A percentile compares a stretch with the other conserved stretches of the same genome.
These are phyloP conservation scores for Coturnix japonica DNA, from an alignment of 2,113 vertebrate genomes.

Conservation along the genomic window DNA sequence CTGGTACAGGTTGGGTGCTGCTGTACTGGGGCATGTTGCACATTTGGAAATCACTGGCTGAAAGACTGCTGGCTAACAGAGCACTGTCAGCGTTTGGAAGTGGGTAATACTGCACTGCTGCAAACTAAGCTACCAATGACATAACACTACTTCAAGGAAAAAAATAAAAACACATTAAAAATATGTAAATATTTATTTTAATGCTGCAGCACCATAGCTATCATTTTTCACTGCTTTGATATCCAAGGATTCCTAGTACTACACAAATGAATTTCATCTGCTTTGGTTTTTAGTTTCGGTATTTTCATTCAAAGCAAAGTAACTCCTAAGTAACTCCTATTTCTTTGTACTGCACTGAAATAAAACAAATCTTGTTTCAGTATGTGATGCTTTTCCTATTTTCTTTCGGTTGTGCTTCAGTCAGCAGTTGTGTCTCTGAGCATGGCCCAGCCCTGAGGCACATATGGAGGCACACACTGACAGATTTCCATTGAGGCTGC, in stretches of 20 bases:
- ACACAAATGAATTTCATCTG: conserved; percentile 32
- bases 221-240: conserved; percentile 55
- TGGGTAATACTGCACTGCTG: not conserved
- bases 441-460: not conserved
- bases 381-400: conserved; percentile 7
- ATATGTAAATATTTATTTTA: conserved; percentile 62
- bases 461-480: rapidly evolving
- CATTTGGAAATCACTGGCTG: not conserved
- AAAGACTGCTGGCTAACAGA: not conserved
- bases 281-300: conserved; percentile 29
- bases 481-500: rapidly evolving
- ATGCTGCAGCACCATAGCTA: not conserved
- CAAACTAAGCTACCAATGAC: conserved; percentile 37
- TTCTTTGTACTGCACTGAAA: conserved; percentile 73
- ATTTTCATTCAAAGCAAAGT: conserved; percentile 38
- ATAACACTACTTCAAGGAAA: conserved; percentile 17
- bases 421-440: not conserved
- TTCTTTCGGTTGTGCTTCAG: not conserved
- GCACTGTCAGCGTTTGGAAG: not conserved
- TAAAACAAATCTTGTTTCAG: conserved; percentile 68
- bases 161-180: not conserved
- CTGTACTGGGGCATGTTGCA: not conserved
- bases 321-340: conserved; percentile 40
- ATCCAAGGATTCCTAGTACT: conserved; percentile 46
- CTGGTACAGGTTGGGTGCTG: not conserved